A percentile compares a stretch with the other conserved stretches of the same genome.
phyloP scores from a whole-genome alignment of 2,113 vertebrate species.

The Okapia johnstoni region DNA sequence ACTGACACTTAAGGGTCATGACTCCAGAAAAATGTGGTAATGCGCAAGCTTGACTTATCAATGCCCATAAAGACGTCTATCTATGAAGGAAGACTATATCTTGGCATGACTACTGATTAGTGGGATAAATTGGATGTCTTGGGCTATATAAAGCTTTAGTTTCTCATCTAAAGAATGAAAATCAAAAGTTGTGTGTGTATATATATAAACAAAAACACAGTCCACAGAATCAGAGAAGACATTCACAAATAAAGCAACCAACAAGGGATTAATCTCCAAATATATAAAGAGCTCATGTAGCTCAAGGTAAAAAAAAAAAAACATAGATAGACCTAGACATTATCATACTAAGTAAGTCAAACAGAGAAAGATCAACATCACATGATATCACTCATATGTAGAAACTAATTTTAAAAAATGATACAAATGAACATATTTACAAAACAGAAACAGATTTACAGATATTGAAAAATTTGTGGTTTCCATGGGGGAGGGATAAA shows the following conservation, averaged over 20 bases:
- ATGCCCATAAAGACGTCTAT: neutral
- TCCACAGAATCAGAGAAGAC: neutral
- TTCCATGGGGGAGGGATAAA: neutral
- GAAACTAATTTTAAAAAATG: neutral
- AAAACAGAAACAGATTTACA: neutral
- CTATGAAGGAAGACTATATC: neutral
- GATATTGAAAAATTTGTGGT: neutral
- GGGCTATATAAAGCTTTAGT: neutral
- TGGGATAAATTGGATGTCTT: neutral
- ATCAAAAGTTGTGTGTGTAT: neutral
- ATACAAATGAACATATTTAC: neutral
- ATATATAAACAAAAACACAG: neutral
- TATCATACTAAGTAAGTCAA: neutral
- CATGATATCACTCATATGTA: neutral
- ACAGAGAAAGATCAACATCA: neutral
- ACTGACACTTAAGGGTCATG: neutral
- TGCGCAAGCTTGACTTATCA: neutral
- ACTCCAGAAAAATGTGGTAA: neutral
- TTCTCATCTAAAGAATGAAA: constrained; percentile 13
- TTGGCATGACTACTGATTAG: neutral
- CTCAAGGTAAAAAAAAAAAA: neutral
- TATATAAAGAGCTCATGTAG: neutral
- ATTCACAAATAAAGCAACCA: neutral
- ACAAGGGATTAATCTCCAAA: neutral
- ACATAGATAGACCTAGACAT: neutral